Conservation (phyloP, 2,888 invertebrate species). For the Penaeus monodon region DNA sequence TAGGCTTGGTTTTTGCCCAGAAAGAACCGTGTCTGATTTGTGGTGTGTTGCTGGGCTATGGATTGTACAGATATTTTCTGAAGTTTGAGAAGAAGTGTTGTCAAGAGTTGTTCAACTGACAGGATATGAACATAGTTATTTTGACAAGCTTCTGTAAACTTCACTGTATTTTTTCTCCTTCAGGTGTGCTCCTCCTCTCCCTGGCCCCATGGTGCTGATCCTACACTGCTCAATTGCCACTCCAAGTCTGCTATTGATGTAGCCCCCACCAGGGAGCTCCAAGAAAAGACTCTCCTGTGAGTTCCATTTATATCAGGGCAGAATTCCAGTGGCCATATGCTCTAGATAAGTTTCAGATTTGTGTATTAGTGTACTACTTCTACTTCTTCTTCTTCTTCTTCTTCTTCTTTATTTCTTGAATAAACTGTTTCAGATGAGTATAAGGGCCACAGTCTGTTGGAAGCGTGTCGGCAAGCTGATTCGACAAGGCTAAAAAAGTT, state of each 20-base stretch:
- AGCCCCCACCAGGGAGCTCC: slow-evolving; percentile 89
- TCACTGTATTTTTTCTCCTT: slow-evolving; percentile 69
- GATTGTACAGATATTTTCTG: too few species aligned
- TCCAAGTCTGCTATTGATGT: slow-evolving; percentile 96
- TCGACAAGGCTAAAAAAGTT: slow-evolving; percentile 90
- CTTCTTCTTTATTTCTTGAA: too few species aligned
- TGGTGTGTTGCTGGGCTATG: too few species aligned
- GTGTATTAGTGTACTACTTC: not conserved
- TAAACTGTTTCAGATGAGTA: slow-evolving; percentile 81
- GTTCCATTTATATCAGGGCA: slow-evolving; percentile 69
- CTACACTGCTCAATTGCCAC: slow-evolving; percentile 94
- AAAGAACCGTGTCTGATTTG: too few species aligned
- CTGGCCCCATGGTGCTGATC: slow-evolving; percentile 96
- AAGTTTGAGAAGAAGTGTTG: too few species aligned
- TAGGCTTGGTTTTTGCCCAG: too few species aligned
- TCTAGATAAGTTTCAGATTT: not conserved
- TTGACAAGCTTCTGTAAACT: not conserved
- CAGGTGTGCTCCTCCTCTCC: slow-evolving; percentile 85
- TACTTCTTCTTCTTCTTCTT: too few species aligned
- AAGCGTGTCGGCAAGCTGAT: slow-evolving; percentile 89
- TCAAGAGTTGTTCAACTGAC: too few species aligned
- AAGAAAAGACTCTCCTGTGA: slow-evolving; percentile 89
- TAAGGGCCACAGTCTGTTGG: slow-evolving; percentile 89
- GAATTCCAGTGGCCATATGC: not conserved
- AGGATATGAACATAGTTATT: too few species aligned